Conservation (phyloP, 92 coral and sea anemone genomes). For the Zoanthus gigantus region DNA sequence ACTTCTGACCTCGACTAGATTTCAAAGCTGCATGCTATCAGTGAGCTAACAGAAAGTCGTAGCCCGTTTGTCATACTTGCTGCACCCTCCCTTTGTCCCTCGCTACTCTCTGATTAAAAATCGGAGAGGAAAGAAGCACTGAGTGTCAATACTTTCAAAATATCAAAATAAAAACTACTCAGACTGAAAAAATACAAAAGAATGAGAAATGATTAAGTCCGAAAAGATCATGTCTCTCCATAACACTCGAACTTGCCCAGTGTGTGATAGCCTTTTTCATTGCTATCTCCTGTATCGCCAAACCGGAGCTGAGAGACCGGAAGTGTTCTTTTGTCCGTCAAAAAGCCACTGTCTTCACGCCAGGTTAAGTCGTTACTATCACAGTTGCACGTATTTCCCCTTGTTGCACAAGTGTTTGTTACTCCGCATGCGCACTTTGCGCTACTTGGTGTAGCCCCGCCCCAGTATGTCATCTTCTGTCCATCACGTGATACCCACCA, state of each 20-base stretch:
- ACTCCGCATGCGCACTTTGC: slow-evolving; percentile 1
- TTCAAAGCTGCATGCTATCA: no score
- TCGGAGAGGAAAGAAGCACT: no score
- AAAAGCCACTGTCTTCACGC: neutral
- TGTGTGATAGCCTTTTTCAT: neutral
- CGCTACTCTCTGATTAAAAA: no score
- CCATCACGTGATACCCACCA: neutral
- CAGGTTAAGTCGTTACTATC: neutral
- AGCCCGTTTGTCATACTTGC: no score
- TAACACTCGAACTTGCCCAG: neutral
- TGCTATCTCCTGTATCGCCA: neutral
- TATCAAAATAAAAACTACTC: no score
- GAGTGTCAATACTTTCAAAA: no score
- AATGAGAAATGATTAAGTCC: no score
- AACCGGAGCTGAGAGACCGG: neutral
- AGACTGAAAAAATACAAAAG: no score
- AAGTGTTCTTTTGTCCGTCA: neutral
- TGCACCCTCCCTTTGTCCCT: no score
- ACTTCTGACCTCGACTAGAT: no score
- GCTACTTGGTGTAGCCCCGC: neutral
- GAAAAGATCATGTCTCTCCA: neutral
- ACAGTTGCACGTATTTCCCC: neutral
- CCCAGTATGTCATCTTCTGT: no score
- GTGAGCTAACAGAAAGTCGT: no score
- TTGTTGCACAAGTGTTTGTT: neutral